Conservation (phyloP, 1,140 invertebrate species). For the Lordiphosa mommai region DNA sequence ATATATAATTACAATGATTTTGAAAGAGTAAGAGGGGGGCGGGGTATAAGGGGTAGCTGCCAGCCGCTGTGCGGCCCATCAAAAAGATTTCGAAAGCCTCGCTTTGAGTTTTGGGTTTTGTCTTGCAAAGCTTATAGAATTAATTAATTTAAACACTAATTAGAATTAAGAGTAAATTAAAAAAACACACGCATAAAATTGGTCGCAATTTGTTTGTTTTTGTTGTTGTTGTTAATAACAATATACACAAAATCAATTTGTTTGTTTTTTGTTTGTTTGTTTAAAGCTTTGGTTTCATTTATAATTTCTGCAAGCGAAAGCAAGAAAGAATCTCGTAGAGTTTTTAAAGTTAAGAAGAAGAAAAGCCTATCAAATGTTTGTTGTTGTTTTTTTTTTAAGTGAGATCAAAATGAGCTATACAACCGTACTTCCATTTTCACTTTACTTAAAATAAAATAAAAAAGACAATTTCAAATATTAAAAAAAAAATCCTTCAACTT, state of each 20-base stretch:
- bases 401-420: slow-evolving; percentile 67
- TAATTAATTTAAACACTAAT: slow-evolving; percentile 35
- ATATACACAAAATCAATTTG: slow-evolving; percentile 9
- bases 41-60: slow-evolving; percentile 24
- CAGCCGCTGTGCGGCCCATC: slow-evolving; percentile 7
- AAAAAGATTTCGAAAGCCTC: slow-evolving; percentile 46
- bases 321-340: slow-evolving; percentile 30
- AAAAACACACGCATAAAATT: slow-evolving; percentile 58
- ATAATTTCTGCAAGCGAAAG: slow-evolving; percentile 64
- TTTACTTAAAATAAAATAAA: too few species aligned
- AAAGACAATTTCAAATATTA: too few species aligned
- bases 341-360: slow-evolving; percentile 2
- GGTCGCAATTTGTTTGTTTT: slow-evolving; percentile 30
- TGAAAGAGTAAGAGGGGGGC: too few species aligned
- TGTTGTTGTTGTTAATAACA: slow-evolving; percentile 12
- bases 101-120: slow-evolving; percentile 40
- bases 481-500: too few species aligned
- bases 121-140: slow-evolving; percentile 47
- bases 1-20: slow-evolving; percentile 22
- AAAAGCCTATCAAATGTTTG: slow-evolving; percentile 11
- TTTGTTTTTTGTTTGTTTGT: slow-evolving; percentile 5
- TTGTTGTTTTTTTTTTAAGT: slow-evolving; percentile 33
- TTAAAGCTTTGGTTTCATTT: slow-evolving; percentile 76
- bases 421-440: slow-evolving; percentile 5
- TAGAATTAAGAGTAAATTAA: slow-evolving; percentile 25